These are phyloP conservation scores for Eurytoma californica DNA, from an alignment of 2,888 invertebrate species.

Conservation along the genomic window DNA sequence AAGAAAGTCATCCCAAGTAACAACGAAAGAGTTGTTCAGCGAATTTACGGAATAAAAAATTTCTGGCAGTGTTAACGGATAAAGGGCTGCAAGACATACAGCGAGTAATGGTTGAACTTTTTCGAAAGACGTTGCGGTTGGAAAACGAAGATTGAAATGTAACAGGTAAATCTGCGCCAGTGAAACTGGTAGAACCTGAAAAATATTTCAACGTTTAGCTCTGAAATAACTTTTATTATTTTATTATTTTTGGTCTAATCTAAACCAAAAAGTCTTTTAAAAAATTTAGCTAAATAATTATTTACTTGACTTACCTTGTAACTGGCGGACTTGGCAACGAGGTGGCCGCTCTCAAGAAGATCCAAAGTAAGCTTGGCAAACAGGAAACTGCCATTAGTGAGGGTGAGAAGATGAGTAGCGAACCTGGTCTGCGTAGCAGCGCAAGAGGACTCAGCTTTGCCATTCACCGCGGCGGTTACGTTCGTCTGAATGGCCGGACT, in stretches of 20 bases:
- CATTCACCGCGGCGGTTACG: constrained; percentile 81
- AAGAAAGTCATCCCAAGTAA: constrained; percentile 94
- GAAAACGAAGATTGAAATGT: constrained; percentile 94
- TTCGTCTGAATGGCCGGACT: constrained; percentile 91
- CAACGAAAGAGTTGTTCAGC: constrained; percentile 84
- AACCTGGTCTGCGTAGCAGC: constrained; percentile 86
- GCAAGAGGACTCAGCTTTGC: constrained; percentile 78
- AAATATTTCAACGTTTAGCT: background rate
- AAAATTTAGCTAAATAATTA: background rate
- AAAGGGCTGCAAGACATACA: constrained; percentile 92
- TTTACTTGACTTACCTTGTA: constrained; percentile 81
- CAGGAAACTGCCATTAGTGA: constrained; percentile 93
- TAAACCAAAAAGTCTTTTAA: background rate
- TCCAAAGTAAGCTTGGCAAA: constrained; percentile 94
- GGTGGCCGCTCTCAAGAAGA: constrained; percentile 91
- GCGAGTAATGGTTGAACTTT: constrained; percentile 92
- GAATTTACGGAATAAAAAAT: constrained; percentile 96
- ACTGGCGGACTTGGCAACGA: constrained; percentile 94
- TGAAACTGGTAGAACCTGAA: constrained; percentile 85
- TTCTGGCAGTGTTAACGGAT: constrained; percentile 92
- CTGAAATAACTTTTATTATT: too few relatives aligned
- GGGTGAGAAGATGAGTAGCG: constrained; percentile 87
- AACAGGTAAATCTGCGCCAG: constrained; percentile 92
- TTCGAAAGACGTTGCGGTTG: constrained; percentile 92
- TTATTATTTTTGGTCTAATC: too few relatives aligned